Conservation (phyloP, 2,113 vertebrate species). For the Caloenas nicobarica region DNA sequence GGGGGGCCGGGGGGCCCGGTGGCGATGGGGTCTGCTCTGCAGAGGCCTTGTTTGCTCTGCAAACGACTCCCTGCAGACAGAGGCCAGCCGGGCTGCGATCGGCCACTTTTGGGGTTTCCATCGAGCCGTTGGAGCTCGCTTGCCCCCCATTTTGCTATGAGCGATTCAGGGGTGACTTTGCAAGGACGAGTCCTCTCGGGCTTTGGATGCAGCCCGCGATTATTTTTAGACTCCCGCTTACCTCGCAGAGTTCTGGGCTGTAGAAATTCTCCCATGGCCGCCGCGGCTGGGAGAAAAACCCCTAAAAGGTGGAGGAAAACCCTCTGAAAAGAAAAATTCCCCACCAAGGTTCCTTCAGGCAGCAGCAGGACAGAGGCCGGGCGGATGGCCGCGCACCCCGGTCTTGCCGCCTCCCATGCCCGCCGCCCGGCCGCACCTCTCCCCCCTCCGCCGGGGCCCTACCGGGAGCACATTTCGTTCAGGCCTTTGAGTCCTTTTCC, state of each 20-base stretch:
- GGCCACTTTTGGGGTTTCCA: neutral
- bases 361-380: neutral
- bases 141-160: neutral
- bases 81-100: neutral
- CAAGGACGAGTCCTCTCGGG: neutral
- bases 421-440: neutral
- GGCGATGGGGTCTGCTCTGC: neutral
- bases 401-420: neutral
- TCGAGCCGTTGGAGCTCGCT: neutral
- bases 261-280: neutral
- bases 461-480: neutral
- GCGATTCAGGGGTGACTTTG: neutral
- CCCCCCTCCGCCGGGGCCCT: neutral
- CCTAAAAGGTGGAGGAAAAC: too few relatives aligned
- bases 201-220: neutral
- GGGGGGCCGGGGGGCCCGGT: rapidly evolving
- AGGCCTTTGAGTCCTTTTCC: neutral
- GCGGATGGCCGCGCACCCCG: neutral
- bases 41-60: neutral
- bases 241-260: neutral
- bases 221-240: slow-evolving; percentile 22
- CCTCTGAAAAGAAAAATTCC: neutral
- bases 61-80: neutral
- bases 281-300: neutral
- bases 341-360: neutral